Evolutionary conservation across 2,888 invertebrate species (phyloP).

Genomic region (Philereme transversata): DNA sequence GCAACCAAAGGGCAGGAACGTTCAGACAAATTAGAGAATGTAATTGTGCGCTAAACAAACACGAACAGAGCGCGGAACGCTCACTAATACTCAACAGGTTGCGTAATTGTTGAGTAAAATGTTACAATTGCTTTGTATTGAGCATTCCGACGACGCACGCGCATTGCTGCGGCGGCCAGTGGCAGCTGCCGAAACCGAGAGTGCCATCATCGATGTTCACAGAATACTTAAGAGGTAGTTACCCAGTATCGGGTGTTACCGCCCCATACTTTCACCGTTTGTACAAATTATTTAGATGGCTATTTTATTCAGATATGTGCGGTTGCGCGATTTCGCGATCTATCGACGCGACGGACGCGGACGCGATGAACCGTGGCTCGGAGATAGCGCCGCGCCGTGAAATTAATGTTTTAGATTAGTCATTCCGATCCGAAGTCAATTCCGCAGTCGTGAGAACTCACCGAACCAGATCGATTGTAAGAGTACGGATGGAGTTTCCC

Average conservation of each 20-base stretch:
- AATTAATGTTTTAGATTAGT: slow-evolving; percentile 29
- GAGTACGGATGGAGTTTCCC: background rate
- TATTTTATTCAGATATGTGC: slow-evolving; percentile 49
- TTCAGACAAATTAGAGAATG: slow-evolving; percentile 7
- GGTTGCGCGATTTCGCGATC: slow-evolving; percentile 55
- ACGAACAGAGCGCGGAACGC: slow-evolving; percentile 28
- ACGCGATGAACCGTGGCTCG: slow-evolving; percentile 27
- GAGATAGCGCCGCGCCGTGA: slow-evolving; percentile 32
- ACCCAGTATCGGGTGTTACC: slow-evolving; percentile 1
- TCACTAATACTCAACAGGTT: slow-evolving; percentile 31
- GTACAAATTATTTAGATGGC: slow-evolving; percentile 49
- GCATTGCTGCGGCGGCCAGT: slow-evolving; percentile 11
- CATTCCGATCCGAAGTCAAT: slow-evolving; percentile 9
- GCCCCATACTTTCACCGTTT: slow-evolving; percentile 62
- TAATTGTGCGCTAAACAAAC: slow-evolving; percentile 9
- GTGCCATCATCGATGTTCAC: slow-evolving; percentile 40
- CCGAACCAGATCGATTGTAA: slow-evolving; percentile 3
- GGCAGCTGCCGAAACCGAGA: slow-evolving; percentile 60
- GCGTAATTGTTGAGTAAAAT: slow-evolving; percentile 25
- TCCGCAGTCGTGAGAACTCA: slow-evolving; percentile 14
- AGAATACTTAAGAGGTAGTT: background rate
- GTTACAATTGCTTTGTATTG: slow-evolving; percentile 32
- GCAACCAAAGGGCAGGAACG: slow-evolving; percentile 10
- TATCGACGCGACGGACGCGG: slow-evolving; percentile 12
- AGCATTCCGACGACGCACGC: slow-evolving; percentile 43